Evolutionary conservation across 2,888 invertebrate genomes (phyloP).

Genomic region (Xanthia icteritia): DNA sequence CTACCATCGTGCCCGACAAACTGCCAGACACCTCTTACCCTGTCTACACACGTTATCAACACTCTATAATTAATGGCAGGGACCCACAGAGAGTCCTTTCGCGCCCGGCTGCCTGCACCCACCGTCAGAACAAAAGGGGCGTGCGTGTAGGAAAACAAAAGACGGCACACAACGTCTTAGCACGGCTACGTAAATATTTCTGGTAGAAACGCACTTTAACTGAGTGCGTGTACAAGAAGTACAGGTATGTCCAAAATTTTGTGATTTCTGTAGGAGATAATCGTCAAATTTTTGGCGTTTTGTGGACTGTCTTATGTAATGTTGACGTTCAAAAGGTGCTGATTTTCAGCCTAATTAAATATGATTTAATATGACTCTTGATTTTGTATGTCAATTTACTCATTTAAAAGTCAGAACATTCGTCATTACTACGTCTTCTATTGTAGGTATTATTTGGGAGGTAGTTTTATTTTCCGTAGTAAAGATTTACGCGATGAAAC

Average conservation of each 20-base stretch:
- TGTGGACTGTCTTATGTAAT: not conserved
- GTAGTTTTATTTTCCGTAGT: not conserved
- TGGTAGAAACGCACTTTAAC: slow-evolving; percentile 11
- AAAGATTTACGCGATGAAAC: not conserved
- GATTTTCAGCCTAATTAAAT: not conserved
- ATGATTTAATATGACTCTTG: not conserved
- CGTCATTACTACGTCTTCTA: not conserved
- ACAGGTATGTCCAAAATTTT: not conserved
- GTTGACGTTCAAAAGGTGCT: not conserved
- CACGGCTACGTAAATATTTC: slow-evolving; percentile 10
- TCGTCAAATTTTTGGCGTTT: not conserved
- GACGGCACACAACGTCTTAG: slow-evolving; percentile 28
- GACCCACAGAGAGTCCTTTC: slow-evolving; percentile 3
- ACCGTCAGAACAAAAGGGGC: slow-evolving; percentile 20
- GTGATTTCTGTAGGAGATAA: not conserved
- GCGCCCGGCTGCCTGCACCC: slow-evolving; percentile 19
- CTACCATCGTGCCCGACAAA: not conserved
- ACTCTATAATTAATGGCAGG: slow-evolving; percentile 46
- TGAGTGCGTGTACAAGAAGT: not conserved
- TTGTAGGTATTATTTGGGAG: not conserved
- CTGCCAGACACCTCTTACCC: no score
- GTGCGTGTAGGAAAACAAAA: slow-evolving; percentile 43
- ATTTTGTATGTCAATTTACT: not conserved
- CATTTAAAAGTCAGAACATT: not conserved
- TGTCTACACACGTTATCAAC: not conserved